phyloP scores from a whole-genome alignment of 2,113 vertebrate species.

The Ascaphus truei region DNA sequence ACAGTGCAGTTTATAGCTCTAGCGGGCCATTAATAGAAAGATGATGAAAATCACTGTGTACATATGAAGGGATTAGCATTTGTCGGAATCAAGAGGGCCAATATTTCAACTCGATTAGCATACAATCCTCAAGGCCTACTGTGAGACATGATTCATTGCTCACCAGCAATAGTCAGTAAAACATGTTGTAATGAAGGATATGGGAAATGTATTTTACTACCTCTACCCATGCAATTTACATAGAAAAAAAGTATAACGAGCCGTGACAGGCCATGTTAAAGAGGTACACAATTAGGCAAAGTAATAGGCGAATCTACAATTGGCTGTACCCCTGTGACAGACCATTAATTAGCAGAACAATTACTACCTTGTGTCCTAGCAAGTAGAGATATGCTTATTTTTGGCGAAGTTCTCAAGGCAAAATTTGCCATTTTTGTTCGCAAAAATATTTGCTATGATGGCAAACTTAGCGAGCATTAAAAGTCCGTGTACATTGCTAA shows the following conservation, averaged over 20 bases:
- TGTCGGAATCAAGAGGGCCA: slow-evolving; percentile 15
- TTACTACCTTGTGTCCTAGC: background rate
- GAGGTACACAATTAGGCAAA: background rate
- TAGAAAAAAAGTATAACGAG: slow-evolving; percentile 2
- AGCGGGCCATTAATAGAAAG: slow-evolving; percentile 6
- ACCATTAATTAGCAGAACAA: background rate
- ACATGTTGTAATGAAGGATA: slow-evolving; percentile 5
- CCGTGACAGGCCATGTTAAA: background rate
- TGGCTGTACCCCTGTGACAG: background rate
- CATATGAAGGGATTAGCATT: slow-evolving; percentile 29
- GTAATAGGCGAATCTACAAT: background rate
- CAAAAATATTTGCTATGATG: no score
- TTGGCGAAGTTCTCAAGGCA: no score
- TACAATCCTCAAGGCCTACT: slow-evolving; percentile 19
- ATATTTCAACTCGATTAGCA: slow-evolving; percentile 22
- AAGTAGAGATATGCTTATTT: no score
- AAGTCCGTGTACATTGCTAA: no score
- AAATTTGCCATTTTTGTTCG: no score
- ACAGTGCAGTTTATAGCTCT: background rate
- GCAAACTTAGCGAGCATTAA: no score
- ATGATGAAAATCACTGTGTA: slow-evolving; percentile 20
- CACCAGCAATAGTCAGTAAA: slow-evolving; percentile 6
- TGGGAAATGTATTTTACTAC: background rate
- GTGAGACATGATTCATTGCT: slow-evolving; percentile 13
- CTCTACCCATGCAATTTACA: background rate